These are phyloP conservation scores for Ceraclea dissimilis DNA, from an alignment of 2,888 invertebrate genomes.

Conservation along the genomic window DNA sequence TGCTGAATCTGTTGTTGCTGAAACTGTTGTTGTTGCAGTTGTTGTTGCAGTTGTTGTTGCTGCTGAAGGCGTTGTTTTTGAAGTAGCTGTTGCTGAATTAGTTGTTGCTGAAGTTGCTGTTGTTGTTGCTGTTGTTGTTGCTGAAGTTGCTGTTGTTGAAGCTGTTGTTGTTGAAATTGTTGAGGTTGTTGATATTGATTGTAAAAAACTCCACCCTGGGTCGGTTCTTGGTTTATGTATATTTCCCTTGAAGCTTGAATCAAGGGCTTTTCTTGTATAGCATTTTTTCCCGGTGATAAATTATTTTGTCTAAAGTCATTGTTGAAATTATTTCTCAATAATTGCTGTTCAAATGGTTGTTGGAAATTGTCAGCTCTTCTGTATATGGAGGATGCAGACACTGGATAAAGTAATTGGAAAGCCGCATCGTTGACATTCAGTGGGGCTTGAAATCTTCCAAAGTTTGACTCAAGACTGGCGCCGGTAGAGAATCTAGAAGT, in stretches of 20 bases:
- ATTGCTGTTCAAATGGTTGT: conserved; percentile 31
- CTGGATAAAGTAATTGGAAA: conserved; percentile 30
- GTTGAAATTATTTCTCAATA: conserved; percentile 25
- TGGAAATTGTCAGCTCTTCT: conserved; percentile 37
- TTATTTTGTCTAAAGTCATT: conserved; percentile 16
- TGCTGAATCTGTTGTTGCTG: conserved; percentile 27
- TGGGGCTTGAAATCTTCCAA: conserved; percentile 23
- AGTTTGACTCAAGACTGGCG: conserved; percentile 30
- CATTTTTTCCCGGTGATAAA: not conserved
- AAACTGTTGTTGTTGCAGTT: conserved; percentile 25
- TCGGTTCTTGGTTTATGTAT: conserved; percentile 23
- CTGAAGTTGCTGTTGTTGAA: conserved; percentile 27
- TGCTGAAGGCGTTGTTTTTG: conserved; percentile 27
- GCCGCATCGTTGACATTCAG: conserved; percentile 28
- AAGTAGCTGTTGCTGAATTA: conserved; percentile 23
- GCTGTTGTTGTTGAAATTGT: conserved; percentile 23
- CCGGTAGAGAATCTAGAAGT: conserved; percentile 14
- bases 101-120: conserved; percentile 24
- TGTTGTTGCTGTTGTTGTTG: conserved; percentile 28
- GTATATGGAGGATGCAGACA: conserved; percentile 34
- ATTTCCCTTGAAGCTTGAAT: conserved; percentile 30
- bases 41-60: conserved; percentile 29
- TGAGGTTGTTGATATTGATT: conserved; percentile 27
- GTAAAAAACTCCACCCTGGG: conserved; percentile 16
- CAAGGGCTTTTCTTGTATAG: conserved; percentile 10